These are phyloP conservation scores for Daboia siamensis DNA, from an alignment of 2,113 vertebrate genomes.

Conservation along the genomic window DNA sequence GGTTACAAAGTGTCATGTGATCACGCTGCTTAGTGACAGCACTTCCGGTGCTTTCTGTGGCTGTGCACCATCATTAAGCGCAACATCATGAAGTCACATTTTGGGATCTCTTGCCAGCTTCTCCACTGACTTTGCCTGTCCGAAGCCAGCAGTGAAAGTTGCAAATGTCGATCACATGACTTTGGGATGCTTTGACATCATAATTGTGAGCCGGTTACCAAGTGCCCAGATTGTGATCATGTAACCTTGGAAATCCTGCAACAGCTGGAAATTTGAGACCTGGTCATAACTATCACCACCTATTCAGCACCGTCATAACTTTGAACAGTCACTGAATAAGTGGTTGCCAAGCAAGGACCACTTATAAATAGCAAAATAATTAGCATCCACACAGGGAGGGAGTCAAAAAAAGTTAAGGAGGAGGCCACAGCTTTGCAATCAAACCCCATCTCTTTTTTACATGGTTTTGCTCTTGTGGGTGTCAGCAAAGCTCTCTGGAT, in stretches of 20 bases:
- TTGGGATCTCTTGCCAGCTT: not conserved
- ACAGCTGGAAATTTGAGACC: not conserved
- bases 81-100: not conserved
- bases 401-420: not conserved
- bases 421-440: not conserved
- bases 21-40: not conserved
- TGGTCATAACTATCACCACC: not conserved
- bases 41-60: not conserved
- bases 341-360: not conserved
- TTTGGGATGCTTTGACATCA: not conserved
- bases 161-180: not conserved
- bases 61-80: not conserved
- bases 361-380: not conserved
- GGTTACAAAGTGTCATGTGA: not conserved
- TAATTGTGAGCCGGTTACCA: not conserved
- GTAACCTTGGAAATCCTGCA: not conserved
- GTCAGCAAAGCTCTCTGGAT: not conserved
- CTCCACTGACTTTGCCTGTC: not conserved
- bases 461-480: not conserved
- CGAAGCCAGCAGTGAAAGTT: not conserved
- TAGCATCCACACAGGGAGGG: not conserved
- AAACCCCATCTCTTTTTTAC: not conserved
- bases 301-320: not conserved
- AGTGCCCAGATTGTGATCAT: not conserved
- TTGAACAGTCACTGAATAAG: not conserved